Conservation (phyloP, 2,888 invertebrate species). For the Cantharis flavilabris region DNA sequence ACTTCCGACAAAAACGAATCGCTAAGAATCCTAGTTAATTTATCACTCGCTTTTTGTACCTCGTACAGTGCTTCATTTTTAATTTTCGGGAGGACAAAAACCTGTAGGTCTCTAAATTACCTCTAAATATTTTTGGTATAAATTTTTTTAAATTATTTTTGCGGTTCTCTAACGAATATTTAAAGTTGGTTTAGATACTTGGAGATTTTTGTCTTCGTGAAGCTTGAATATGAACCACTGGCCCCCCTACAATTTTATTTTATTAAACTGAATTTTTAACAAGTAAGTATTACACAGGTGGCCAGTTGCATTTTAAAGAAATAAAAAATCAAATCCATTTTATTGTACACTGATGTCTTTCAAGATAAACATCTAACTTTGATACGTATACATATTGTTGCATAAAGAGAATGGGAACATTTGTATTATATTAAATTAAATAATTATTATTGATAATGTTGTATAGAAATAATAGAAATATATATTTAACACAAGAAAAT, state of each 20-base stretch:
- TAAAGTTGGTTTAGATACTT: too few relatives aligned
- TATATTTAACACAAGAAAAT: slow-evolving; percentile 53
- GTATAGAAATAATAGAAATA: slow-evolving; percentile 54
- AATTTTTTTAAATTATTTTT: too few relatives aligned
- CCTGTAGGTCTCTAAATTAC: too few relatives aligned
- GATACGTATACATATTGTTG: slow-evolving; percentile 55
- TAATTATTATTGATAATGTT: slow-evolving; percentile 52
- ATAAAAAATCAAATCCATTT: slow-evolving; percentile 28
- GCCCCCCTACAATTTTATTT: slow-evolving; percentile 14
- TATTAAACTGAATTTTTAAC: not conserved
- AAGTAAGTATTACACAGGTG: slow-evolving; percentile 10
- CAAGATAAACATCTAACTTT: slow-evolving; percentile 43
- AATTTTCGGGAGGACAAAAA: too few relatives aligned
- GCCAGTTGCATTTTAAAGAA: slow-evolving; percentile 24
- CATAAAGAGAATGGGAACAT: slow-evolving; percentile 53
- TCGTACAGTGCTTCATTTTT: not conserved
- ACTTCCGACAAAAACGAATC: slow-evolving; percentile 86
- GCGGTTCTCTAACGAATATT: too few relatives aligned
- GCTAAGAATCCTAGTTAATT: slow-evolving; percentile 56
- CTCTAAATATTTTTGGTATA: too few relatives aligned
- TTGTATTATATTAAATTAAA: slow-evolving; percentile 49
- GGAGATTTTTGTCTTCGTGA: too few relatives aligned
- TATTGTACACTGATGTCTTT: slow-evolving; percentile 37
- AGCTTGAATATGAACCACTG: too few relatives aligned
- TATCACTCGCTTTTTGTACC: not conserved